phyloP scores from a whole-genome alignment of 2,888 invertebrate species.

The Drosophila paracracens region DNA sequence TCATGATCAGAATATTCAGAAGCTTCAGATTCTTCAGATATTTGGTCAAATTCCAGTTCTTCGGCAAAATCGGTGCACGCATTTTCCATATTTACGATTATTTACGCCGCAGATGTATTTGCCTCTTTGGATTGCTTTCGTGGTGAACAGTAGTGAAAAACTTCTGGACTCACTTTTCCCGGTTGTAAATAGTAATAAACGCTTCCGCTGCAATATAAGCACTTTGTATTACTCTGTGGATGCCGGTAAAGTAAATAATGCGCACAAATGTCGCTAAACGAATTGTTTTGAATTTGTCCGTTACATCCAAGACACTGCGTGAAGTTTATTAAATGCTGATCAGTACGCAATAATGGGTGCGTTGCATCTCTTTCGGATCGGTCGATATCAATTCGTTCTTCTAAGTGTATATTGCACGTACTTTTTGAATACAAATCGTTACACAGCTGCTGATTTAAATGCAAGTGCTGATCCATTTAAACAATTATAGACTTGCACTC shows the following conservation, averaged over 20 bases:
- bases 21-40: slow-evolving; percentile 72
- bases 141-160: slow-evolving; percentile 81
- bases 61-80: slow-evolving; percentile 48
- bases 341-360: slow-evolving; percentile 75
- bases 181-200: slow-evolving; percentile 72
- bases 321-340: slow-evolving; percentile 62
- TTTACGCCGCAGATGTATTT: slow-evolving; percentile 2
- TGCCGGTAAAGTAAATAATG: slow-evolving; percentile 77
- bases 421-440: slow-evolving; percentile 8
- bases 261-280: slow-evolving; percentile 76
- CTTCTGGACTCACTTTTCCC: slow-evolving; percentile 44
- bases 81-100: slow-evolving; percentile 40
- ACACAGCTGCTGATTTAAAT: background rate
- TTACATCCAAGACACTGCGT: slow-evolving; percentile 80
- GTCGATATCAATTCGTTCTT: slow-evolving; percentile 34
- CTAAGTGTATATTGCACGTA: slow-evolving; percentile 1
- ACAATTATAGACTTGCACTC: background rate
- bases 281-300: slow-evolving; percentile 59
- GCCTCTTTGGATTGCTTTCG: slow-evolving; percentile 57
- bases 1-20: slow-evolving; percentile 82
- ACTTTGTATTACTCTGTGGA: slow-evolving; percentile 56
- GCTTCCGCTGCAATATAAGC: slow-evolving; percentile 81
- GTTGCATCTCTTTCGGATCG: slow-evolving; percentile 83
- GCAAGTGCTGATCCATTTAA: slow-evolving; percentile 30
- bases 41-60: slow-evolving; percentile 5